Evolutionary conservation across 2,113 vertebrate species (phyloP).

Genomic region (Lycocorax pyrrhopterus): DNA sequence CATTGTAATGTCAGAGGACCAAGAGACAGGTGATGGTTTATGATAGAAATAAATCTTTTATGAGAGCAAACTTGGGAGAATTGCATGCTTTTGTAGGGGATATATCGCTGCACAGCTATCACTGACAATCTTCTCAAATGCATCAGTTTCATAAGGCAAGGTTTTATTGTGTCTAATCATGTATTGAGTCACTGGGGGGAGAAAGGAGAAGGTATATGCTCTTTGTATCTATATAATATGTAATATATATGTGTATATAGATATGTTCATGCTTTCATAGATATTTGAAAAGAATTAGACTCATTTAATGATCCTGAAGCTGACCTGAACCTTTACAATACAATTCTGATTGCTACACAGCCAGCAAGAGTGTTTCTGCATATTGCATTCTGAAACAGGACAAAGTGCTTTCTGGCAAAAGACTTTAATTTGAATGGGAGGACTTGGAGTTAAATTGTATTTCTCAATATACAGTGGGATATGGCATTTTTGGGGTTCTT

Average conservation of each 20-base stretch:
- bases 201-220: conserved; percentile 7
- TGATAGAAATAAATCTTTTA: conserved; percentile 76
- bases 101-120: conserved; percentile 62
- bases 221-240: not conserved
- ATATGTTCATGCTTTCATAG: not conserved
- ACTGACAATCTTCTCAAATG: conserved; percentile 61
- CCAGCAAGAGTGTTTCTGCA: conserved; percentile 21
- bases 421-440: conserved; percentile 35
- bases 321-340: conserved; percentile 19
- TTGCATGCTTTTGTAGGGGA: conserved; percentile 65
- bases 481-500: not conserved
- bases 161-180: conserved; percentile 65
- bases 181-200: not conserved
- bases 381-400: conserved; percentile 48
- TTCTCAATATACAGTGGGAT: not conserved
- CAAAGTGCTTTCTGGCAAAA: conserved; percentile 42
- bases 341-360: conserved; percentile 23
- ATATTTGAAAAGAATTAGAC: conserved; percentile 38
- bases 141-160: conserved; percentile 62
- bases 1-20: conserved; percentile 57
- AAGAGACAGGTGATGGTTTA: conserved; percentile 72
- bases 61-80: conserved; percentile 71
- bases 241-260: not conserved
- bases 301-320: conserved; percentile 33
- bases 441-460: not conserved